Evolutionary conservation across 2,797 vertebrate genomes (phyloP).

Genomic region (Xiphophorus birchmanni): DNA sequence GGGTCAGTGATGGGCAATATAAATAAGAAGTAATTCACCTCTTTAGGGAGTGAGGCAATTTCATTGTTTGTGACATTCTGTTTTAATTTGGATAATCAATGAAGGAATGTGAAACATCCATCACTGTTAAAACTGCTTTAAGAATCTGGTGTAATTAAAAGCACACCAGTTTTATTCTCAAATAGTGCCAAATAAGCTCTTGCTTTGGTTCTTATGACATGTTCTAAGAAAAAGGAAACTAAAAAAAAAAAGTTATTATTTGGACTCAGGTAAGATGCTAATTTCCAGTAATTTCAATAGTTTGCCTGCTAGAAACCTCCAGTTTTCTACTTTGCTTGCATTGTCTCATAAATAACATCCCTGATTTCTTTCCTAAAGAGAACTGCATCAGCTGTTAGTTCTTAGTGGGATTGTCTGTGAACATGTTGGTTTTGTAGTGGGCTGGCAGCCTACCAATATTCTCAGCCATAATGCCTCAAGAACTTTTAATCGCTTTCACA

Average conservation of each 20-base stretch:
- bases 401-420: not conserved
- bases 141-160: not conserved
- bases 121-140: not conserved
- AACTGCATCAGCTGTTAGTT: not conserved
- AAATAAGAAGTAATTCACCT: not conserved
- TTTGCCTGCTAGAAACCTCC: not conserved
- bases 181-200: not conserved
- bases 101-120: not conserved
- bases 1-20: not conserved
- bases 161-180: not conserved
- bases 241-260: not conserved
- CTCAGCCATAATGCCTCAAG: not conserved
- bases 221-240: not conserved
- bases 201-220: not conserved
- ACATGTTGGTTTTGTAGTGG: not conserved
- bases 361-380: not conserved
- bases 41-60: not conserved
- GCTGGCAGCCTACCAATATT: not conserved
- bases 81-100: not conserved
- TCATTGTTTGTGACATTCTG: conserved; percentile 2
- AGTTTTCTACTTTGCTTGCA: not conserved
- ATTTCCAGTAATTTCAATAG: not conserved
- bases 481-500: conserved; percentile 4
- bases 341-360: not conserved
- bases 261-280: not conserved